Evolutionary conservation across 2,888 invertebrate species (phyloP).

Genomic region (Frankliniella fusca): DNA sequence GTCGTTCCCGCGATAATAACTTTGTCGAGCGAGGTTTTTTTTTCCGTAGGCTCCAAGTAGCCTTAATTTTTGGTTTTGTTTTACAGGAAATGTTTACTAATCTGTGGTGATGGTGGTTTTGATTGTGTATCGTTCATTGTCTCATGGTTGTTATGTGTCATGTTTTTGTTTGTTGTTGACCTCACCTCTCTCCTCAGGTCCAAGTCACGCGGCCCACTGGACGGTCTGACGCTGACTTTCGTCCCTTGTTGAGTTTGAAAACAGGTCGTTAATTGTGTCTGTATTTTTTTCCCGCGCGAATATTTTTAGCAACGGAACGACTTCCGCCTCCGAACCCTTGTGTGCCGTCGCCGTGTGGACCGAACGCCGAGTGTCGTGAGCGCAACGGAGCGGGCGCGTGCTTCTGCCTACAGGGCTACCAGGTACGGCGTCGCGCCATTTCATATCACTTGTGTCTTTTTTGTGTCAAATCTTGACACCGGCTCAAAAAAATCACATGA

Average conservation of each 20-base stretch:
- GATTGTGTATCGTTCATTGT: neutral
- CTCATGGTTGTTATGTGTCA: neutral
- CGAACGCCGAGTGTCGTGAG: constrained; percentile 78
- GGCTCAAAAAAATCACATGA: too few relatives aligned
- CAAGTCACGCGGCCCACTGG: too few relatives aligned
- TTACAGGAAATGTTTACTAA: neutral
- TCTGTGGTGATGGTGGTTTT: neutral
- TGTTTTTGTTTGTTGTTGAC: neutral
- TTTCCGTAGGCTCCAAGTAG: too few relatives aligned
- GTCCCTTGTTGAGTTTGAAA: neutral
- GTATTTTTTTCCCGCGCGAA: neutral
- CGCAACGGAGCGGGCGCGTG: constrained; percentile 82
- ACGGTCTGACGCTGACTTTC: neutral
- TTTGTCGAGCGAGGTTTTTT: neutral
- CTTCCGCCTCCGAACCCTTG: constrained; percentile 68
- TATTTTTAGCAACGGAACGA: constrained; percentile 56
- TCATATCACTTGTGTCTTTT: too few relatives aligned
- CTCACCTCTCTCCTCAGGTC: neutral
- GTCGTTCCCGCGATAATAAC: neutral
- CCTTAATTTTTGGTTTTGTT: too few relatives aligned
- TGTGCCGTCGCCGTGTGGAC: constrained; percentile 78
- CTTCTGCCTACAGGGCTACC: constrained; percentile 69
- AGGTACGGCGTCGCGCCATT: constrained; percentile 74
- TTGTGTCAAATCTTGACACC: too few relatives aligned
- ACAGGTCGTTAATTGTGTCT: neutral